These are phyloP conservation scores for Sphaerophoria taeniata DNA, from an alignment of 2,888 invertebrate species.

Conservation along the genomic window DNA sequence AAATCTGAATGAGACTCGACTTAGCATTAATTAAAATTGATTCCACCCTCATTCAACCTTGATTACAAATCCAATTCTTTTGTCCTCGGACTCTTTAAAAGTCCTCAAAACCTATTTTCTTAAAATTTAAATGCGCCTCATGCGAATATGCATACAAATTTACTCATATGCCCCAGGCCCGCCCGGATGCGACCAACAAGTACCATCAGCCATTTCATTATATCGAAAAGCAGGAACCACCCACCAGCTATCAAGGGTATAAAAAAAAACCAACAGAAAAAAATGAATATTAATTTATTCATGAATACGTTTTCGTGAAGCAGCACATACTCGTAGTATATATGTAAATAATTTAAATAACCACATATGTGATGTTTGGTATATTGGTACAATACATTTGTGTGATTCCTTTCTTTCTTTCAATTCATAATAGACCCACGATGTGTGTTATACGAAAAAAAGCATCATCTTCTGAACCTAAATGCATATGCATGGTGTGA, in stretches of 20 bases:
- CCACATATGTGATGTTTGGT: constrained; percentile 32
- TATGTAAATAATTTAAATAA: constrained; percentile 60
- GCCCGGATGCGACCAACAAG: constrained; percentile 51
- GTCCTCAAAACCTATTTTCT: constrained; percentile 28
- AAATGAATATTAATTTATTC: not conserved
- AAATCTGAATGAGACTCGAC: not conserved
- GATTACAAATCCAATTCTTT: not conserved
- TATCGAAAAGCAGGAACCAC: constrained; percentile 1
- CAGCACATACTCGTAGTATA: constrained; percentile 29
- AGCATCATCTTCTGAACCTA: constrained; percentile 14
- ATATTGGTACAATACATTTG: constrained; percentile 15
- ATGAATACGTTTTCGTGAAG: not conserved
- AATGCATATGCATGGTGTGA: constrained; percentile 41
- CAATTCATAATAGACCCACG: constrained; percentile 57
- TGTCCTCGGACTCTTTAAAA: not conserved
- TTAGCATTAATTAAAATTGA: constrained; percentile 12
- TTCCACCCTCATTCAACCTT: not conserved
- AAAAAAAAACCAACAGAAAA: not conserved
- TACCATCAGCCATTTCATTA: constrained; percentile 50
- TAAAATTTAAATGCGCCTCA: constrained; percentile 7
- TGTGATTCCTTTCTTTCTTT: constrained; percentile 8
- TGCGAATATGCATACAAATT: not conserved
- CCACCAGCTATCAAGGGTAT: constrained; percentile 19
- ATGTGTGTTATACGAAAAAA: constrained; percentile 4
- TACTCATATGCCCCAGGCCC: not conserved